These are phyloP conservation scores for Telenomus remus DNA, from an alignment of 1,140 invertebrate species.

Conservation along the genomic window DNA sequence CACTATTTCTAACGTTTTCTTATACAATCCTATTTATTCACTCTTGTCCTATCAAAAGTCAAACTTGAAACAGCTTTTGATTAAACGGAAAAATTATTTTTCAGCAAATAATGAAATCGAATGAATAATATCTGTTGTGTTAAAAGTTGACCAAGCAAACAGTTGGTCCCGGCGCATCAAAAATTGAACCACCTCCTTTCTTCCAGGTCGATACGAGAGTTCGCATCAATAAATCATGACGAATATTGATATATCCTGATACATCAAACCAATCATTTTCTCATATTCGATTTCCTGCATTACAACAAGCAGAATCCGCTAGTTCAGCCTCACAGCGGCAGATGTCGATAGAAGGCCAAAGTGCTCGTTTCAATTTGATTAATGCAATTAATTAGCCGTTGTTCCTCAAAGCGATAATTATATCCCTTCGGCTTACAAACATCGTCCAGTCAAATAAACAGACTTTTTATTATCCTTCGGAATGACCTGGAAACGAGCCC, in stretches of 20 bases:
- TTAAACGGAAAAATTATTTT: too few species aligned
- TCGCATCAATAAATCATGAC: constrained; percentile 8
- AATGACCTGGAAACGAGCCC: constrained; percentile 6
- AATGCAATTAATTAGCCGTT: constrained; percentile 15
- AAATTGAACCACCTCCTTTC: neutral
- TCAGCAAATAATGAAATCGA: too few species aligned
- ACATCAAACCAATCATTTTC: constrained; percentile 7
- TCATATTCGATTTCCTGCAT: constrained; percentile 14
- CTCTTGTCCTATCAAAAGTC: neutral
- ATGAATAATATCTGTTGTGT: too few species aligned
- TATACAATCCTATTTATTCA: neutral
- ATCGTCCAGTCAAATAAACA: neutral
- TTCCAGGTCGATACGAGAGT: constrained; percentile 5
- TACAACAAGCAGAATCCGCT: constrained; percentile 2
- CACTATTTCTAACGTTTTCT: neutral
- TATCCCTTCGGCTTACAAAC: neutral
- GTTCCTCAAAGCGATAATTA: constrained; percentile 1
- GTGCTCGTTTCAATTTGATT: constrained; percentile 13
- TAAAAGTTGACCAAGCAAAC: neutral
- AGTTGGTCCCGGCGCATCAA: neutral
- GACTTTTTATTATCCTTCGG: neutral
- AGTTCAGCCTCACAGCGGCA: constrained; percentile 20
- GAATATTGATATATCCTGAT: constrained; percentile 5
- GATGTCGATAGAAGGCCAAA: constrained; percentile 30
- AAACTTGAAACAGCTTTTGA: neutral